Conservation (phyloP, 37 sponge, comb jelly and placozoan genomes). For the Oopsacas minuta region DNA sequence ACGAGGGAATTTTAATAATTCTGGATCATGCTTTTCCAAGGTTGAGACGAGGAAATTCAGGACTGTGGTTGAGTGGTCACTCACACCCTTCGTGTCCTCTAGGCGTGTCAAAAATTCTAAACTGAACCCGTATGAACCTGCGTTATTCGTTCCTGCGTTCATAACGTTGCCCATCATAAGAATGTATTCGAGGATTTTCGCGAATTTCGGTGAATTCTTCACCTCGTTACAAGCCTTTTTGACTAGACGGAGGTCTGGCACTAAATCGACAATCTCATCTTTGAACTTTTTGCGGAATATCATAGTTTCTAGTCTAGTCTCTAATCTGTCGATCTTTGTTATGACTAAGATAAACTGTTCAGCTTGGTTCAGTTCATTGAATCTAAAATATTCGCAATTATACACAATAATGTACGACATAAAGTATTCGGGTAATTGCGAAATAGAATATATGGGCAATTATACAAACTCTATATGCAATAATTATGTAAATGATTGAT, state of each 20-base stretch:
- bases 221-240: constrained; percentile 51
- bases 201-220: constrained; percentile 26
- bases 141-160: constrained; percentile 54
- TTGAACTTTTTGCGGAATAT: constrained; percentile 12
- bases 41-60: constrained; percentile 81
- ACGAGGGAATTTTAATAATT: constrained; percentile 47
- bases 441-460: too few species aligned
- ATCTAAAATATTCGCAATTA: not conserved
- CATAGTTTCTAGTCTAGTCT: not conserved
- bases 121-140: constrained; percentile 60
- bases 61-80: constrained; percentile 83
- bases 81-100: not conserved
- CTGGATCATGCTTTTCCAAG: constrained; percentile 56
- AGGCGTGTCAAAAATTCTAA: constrained; percentile 30
- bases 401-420: too few species aligned
- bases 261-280: not conserved
- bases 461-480: not conserved
- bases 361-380: not conserved
- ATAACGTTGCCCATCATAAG: constrained; percentile 75
- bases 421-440: too few species aligned
- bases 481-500: not conserved
- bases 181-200: constrained; percentile 44
- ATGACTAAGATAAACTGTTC: constrained; percentile 14
- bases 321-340: constrained; percentile 6
- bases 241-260: not conserved